Base-by-base conservation (phyloP, 2,888 invertebrate genomes). In the Geotrupes spiniger region DNA sequence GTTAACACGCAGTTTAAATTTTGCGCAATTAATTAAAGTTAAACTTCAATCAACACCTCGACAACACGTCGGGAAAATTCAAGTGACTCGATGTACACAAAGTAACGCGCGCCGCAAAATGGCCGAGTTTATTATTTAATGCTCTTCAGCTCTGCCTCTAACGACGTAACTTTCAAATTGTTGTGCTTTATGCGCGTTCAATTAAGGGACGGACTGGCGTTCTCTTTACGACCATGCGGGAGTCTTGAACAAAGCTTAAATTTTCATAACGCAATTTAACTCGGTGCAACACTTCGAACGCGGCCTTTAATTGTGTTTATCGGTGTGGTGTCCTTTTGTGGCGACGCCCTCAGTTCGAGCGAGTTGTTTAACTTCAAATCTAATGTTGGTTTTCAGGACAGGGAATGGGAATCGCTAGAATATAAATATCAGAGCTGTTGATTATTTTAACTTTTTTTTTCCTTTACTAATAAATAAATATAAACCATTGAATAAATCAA, bases 41-140 rank as follows among this genome's bases (percentile, higher is more conserved):
- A n/a, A n/a, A n/a, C n/a, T n/a, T n/a, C n/a, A n/a, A n/a, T n/a
- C n/a, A n/a, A n/a, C n/a, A n/a, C n/a, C n/a, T n/a, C n/a, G n/a
- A 33, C 14, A 6, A 33, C 11, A 10, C 15, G 33, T 33, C 33
- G 33, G 33, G n/a, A n/a, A n/a, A n/a, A n/a, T n/a, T n/a, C n/a
- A n/a, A n/a, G n/a, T n/a, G n/a, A 33, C 14, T 33, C 9, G 2
- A 14, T 10, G n/a, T 10, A 15, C 15, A 10, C 33, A 11, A 14
- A 33, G 33, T 15, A 33, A 33, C 14, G 9, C 8, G 14, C 12
- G 15, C 33, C 11, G 15, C 33, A 15, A 33, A 33, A 33, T 33
- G 9, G 14, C 15, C 15, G 14, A 33, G 33, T 33, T 33, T 33
- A 33, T 33, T 33, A 33, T 33, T 33, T 33, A 33, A 33, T 33